Percentiles rank a stretch among this genome's conserved stretches.
These are phyloP conservation scores for Gastracanthus pulcherrimus DNA, from an alignment of 2,888 invertebrate genomes.

Conservation along the genomic window DNA sequence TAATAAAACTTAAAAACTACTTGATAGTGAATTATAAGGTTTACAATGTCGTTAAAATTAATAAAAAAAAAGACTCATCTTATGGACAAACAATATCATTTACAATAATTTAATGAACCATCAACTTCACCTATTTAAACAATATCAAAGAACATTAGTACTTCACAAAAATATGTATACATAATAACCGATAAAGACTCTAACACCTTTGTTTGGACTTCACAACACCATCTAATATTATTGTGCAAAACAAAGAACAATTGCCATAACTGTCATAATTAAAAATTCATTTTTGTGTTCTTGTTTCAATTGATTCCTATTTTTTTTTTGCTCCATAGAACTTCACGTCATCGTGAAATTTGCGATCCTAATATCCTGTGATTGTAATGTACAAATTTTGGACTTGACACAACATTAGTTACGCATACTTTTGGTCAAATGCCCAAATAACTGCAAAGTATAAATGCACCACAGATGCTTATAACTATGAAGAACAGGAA, in stretches of 20 bases:
- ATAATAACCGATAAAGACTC: slow-evolving; percentile 36
- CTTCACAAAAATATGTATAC: slow-evolving; percentile 40
- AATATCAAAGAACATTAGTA: slow-evolving; percentile 49
- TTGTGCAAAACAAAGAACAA: slow-evolving; percentile 51
- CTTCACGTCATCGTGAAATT: slow-evolving; percentile 33
- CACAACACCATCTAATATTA: slow-evolving; percentile 9
- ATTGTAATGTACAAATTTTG: slow-evolving; percentile 48
- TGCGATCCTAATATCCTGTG: slow-evolving; percentile 2
- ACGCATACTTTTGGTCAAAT: slow-evolving; percentile 78
- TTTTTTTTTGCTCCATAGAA: slow-evolving; percentile 1
- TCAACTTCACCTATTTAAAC: slow-evolving; percentile 49
- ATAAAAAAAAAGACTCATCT: slow-evolving; percentile 32
- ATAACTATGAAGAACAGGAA: slow-evolving; percentile 87
- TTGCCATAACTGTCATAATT: slow-evolving; percentile 18
- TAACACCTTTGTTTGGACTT: slow-evolving; percentile 30
- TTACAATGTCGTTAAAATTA: slow-evolving; percentile 24
- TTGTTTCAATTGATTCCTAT: slow-evolving; percentile 30
- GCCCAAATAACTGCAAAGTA: slow-evolving; percentile 90
- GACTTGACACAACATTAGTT: background rate
- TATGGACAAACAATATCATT: slow-evolving; percentile 47
- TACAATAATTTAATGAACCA: slow-evolving; percentile 56
- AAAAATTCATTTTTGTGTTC: slow-evolving; percentile 27
- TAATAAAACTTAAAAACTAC: slow-evolving; percentile 48
- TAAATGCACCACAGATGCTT: slow-evolving; percentile 88
- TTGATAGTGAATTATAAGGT: slow-evolving; percentile 13